phyloP scores from a whole-genome alignment of 2,888 invertebrate genomes.

The Tenthredo notha region DNA sequence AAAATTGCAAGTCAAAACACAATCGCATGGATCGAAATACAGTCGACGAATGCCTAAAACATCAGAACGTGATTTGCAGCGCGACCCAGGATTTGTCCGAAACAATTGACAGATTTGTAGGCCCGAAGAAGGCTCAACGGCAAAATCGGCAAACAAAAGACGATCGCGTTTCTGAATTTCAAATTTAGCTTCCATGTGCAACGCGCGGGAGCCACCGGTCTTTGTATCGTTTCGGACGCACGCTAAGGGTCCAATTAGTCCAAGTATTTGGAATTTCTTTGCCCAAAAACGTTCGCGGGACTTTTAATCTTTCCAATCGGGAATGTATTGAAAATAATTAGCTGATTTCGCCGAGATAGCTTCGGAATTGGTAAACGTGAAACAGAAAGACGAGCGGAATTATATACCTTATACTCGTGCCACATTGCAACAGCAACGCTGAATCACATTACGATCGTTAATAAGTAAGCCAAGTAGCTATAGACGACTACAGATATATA shows the following conservation, averaged over 20 bases:
- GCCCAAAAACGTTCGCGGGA: slow-evolving; percentile 70
- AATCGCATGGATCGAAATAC: slow-evolving; percentile 36
- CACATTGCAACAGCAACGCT: slow-evolving; percentile 29
- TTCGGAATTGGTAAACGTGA: not conserved
- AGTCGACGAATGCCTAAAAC: slow-evolving; percentile 49
- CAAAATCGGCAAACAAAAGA: slow-evolving; percentile 60
- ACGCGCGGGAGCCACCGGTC: slow-evolving; percentile 48
- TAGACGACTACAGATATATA: not conserved
- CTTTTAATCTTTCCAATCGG: slow-evolving; percentile 57
- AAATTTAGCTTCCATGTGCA: slow-evolving; percentile 66
- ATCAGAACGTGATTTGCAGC: slow-evolving; percentile 52
- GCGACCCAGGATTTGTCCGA: slow-evolving; percentile 73
- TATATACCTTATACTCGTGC: slow-evolving; percentile 37
- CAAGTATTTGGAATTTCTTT: slow-evolving; percentile 74
- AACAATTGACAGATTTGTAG: slow-evolving; percentile 78
- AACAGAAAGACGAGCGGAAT: slow-evolving; percentile 5
- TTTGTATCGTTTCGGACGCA: slow-evolving; percentile 66
- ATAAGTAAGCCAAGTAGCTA: not conserved
- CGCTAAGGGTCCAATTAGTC: slow-evolving; percentile 78
- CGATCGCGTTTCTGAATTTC: slow-evolving; percentile 75
- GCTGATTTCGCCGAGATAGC: slow-evolving; percentile 75
- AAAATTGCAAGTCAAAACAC: slow-evolving; percentile 48
- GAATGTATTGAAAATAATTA: slow-evolving; percentile 78
- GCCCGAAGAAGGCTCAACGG: slow-evolving; percentile 62
- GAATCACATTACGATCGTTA: slow-evolving; percentile 28